Conservation (phyloP, 1,140 invertebrate genomes). For the Oscheius sp. region DNA sequence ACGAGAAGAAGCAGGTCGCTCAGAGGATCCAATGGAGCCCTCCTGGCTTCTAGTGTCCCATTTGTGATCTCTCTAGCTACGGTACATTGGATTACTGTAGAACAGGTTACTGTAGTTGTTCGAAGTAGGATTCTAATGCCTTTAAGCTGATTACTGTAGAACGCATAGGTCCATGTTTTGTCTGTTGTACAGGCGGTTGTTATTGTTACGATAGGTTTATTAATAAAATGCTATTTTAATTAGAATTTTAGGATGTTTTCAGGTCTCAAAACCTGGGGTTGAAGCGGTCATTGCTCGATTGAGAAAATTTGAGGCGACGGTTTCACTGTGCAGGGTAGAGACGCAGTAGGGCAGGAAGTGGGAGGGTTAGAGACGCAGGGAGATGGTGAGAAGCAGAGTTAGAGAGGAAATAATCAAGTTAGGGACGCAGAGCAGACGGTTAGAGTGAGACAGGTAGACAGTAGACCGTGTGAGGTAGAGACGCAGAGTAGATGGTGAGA, state of each 20-base stretch:
- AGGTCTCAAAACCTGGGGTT: background rate
- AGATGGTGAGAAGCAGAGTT: background rate
- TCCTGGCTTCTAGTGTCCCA: constrained; percentile 49
- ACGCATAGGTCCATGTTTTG: too few relatives aligned
- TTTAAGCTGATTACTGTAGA: too few relatives aligned
- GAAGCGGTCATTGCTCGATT: background rate
- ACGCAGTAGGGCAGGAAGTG: background rate
- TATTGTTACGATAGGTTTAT: too few relatives aligned
- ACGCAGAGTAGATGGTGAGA: too few relatives aligned
- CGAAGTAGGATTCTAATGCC: too few relatives aligned
- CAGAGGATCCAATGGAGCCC: constrained; percentile 53
- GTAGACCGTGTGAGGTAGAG: too few relatives aligned
- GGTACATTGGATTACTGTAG: background rate
- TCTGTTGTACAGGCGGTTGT: too few relatives aligned
- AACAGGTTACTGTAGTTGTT: too few relatives aligned
- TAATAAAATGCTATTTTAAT: background rate
- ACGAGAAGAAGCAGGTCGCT: constrained; percentile 40
- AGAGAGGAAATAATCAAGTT: too few relatives aligned
- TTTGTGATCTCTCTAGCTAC: background rate
- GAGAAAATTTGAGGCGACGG: background rate
- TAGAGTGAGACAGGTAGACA: too few relatives aligned
- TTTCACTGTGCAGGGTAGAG: background rate
- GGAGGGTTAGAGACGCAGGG: background rate
- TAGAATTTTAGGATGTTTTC: background rate
- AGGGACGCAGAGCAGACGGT: too few relatives aligned